A percentile compares a stretch with the other conserved stretches of the same genome.
phyloP scores from a whole-genome alignment of 2,113 vertebrate genomes.

The Ardeotis arabs region DNA sequence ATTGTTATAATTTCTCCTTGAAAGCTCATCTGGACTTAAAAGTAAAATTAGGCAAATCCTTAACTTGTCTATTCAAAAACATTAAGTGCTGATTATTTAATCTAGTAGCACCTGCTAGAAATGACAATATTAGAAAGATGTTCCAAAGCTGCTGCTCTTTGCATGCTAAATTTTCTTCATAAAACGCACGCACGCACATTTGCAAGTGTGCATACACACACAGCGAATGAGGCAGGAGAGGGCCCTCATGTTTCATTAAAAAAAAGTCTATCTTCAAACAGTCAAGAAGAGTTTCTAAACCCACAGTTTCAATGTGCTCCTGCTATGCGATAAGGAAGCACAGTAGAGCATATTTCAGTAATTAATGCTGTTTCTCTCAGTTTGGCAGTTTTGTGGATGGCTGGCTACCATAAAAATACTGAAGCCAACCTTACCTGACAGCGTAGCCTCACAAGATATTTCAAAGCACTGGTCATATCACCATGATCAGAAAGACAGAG shows the following conservation, averaged over 20 bases:
- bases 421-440: background rate
- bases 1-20: fast-evolving
- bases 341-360: background rate
- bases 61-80: background rate
- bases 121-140: background rate
- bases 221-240: background rate
- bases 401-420: background rate
- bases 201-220: background rate
- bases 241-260: background rate
- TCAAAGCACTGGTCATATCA: background rate
- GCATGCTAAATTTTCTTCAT: background rate
- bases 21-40: background rate
- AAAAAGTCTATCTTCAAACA: background rate
- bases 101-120: background rate
- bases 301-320: background rate
- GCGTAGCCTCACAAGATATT: background rate
- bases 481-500: background rate
- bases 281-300: background rate
- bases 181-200: fast-evolving
- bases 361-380: background rate
- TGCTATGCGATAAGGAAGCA: background rate
- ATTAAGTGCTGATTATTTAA: background rate
- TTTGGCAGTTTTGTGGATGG: background rate
- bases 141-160: background rate
- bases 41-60: background rate